These are phyloP conservation scores for Atrichornis clamosus DNA, from an alignment of 2,113 vertebrate genomes.

Conservation along the genomic window DNA sequence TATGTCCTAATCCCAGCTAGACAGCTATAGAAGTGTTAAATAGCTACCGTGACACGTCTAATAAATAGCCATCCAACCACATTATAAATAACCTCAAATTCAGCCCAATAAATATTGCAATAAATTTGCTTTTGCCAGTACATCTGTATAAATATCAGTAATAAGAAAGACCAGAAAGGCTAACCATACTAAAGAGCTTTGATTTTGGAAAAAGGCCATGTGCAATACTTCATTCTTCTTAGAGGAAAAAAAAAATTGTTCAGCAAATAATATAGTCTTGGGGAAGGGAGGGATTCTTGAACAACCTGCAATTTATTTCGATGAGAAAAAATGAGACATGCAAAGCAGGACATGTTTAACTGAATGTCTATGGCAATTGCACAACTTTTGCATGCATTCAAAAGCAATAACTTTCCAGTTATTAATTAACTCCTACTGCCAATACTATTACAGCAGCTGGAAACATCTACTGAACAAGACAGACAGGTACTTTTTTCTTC, in stretches of 20 bases:
- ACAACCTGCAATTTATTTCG: neutral
- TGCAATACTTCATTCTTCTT: neutral
- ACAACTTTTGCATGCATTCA: neutral
- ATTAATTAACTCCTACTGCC: neutral
- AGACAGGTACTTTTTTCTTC: neutral
- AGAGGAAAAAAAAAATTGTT: accelerated
- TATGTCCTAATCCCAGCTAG: neutral
- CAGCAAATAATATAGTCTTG: neutral
- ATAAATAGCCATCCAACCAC: conserved; percentile 51
- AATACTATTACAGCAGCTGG: neutral
- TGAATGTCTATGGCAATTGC: neutral
- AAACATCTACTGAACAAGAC: neutral
- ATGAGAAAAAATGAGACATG: neutral
- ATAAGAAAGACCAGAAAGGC: neutral
- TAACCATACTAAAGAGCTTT: neutral
- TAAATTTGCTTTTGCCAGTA: neutral
- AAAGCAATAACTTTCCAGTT: neutral
- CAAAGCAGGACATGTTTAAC: neutral
- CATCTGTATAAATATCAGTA: neutral
- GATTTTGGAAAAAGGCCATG: neutral
- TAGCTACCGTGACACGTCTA: neutral
- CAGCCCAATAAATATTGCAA: neutral
- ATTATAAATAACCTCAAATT: conserved; percentile 48
- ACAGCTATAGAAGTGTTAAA: conserved; percentile 5
- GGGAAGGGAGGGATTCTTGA: neutral